phyloP scores from a whole-genome alignment of 2,113 vertebrate genomes.

The Ctenodactylus gundi region DNA sequence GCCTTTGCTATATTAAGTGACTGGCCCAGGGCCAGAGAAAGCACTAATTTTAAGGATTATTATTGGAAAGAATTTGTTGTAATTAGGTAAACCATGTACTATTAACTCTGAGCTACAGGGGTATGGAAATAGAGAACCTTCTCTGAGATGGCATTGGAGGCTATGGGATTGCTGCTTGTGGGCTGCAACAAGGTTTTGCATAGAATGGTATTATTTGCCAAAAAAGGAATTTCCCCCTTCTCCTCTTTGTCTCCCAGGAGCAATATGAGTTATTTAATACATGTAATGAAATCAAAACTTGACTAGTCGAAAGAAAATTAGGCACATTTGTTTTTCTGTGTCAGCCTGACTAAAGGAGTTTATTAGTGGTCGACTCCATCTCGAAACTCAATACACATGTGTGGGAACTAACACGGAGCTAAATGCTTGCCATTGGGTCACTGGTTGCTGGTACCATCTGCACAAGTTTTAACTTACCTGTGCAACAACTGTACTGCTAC shows the following conservation, averaged over 20 bases:
- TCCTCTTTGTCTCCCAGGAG: constrained; percentile 47
- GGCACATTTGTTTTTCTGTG: constrained; percentile 15
- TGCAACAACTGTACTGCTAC: background rate
- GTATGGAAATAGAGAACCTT: constrained; percentile 38
- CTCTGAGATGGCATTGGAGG: constrained; percentile 54
- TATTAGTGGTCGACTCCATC: background rate
- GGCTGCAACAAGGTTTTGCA: constrained; percentile 24
- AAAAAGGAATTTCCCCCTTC: constrained; percentile 12
- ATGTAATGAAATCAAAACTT: constrained; percentile 54
- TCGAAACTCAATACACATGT: background rate
- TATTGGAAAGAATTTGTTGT: constrained; percentile 70
- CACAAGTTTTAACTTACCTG: background rate
- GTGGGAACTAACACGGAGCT: background rate
- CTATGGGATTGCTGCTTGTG: constrained; percentile 46
- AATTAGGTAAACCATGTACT: constrained; percentile 70
- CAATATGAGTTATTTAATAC: constrained; percentile 59
- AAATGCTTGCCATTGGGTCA: background rate
- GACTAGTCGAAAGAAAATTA: constrained; percentile 44
- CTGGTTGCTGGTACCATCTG: background rate
- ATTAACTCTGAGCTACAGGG: constrained; percentile 54
- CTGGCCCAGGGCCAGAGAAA: constrained; percentile 70
- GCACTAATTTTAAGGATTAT: constrained; percentile 59
- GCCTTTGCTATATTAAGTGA: constrained; percentile 52
- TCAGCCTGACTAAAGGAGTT: background rate
- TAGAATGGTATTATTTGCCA: constrained; percentile 43